A percentile compares a stretch with the other conserved stretches of the same genome.
Evolutionary conservation across 2,888 invertebrate species (phyloP).

Genomic region (Therioaphis trifolii): DNA sequence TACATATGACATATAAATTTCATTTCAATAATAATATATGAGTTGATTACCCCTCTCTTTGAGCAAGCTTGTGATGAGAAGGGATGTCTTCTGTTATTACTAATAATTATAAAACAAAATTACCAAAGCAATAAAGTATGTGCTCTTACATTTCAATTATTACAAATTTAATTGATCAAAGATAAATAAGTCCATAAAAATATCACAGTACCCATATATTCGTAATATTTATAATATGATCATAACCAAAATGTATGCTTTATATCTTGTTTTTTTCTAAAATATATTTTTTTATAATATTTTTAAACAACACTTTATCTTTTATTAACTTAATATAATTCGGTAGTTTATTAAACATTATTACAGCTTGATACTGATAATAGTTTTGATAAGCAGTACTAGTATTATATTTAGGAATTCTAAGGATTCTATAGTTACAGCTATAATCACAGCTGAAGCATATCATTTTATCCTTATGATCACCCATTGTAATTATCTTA

Average conservation of each 20-base stretch:
- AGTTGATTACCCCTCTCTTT: not conserved
- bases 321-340: slow-evolving; percentile 11
- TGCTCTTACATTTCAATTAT: not conserved
- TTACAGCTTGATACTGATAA: slow-evolving; percentile 11
- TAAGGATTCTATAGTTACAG: too few species aligned
- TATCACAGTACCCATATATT: not conserved
- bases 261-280: not conserved
- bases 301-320: not conserved
- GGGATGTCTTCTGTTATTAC: not conserved
- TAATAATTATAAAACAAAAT: not conserved
- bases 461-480: too few species aligned
- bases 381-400: not conserved
- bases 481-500: too few species aligned
- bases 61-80: slow-evolving; percentile 5
- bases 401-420: not conserved
- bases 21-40: not conserved
- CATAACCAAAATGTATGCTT: too few species aligned
- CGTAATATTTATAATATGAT: too few species aligned
- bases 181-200: not conserved
- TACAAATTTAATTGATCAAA: not conserved
- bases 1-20: too few species aligned
- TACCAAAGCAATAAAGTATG: not conserved
- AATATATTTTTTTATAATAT: not conserved
- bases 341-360: not conserved
- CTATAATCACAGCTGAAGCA: too few species aligned